Base-by-base conservation (phyloP, 2,113 vertebrate species). In the Herpetotheres cachinnans region DNA sequence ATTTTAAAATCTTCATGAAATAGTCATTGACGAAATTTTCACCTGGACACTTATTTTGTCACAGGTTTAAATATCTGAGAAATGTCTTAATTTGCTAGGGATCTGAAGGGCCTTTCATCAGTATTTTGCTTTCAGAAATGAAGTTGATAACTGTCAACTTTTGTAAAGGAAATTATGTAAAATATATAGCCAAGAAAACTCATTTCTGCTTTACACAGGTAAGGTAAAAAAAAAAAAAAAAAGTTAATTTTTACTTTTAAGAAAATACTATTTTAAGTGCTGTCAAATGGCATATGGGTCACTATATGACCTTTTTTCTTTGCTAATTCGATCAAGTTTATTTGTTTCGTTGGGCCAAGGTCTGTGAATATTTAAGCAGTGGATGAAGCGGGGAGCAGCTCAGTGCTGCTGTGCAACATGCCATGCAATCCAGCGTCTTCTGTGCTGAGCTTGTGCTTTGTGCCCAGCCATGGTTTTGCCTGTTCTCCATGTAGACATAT, bases 341-440 rank as follows among this genome's bases (percentile, higher is more conserved):
- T 91, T n/a, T 82, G 65, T 82, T 5, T 38, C 65, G 1, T 22
- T 85, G 30, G 16, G 9, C 20, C 72, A 6, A 29, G 24, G 10
- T 85, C 54, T 92, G 29, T 0, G 1, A 67, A 62, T 56, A 50
- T 17, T 66, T 47, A 79, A 52, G 20, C 24, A 54, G 49, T 14
- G 18, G 36, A 9, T 73, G 40, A 34, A 34, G 46, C 11, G 8
- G 13, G 26, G 11, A 13, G n/a, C 25, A 65, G 16, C n/a, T 77
- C 44, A 11, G 21, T 56, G 34, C 52, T 29, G 16, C 52, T 29
- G 13, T 65, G 32, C 50, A 38, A 8, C 3, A 4, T 10, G 11
- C 13, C 0, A 0, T 36, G 36, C 63, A 49, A 0, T 47, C 30
- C 46, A 72, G 0, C 8, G 34, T 73, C 26, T 70, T 72, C 30